Percentiles rank a stretch among this genome's conserved stretches.
Conservation (phyloP, 2,797 vertebrate genomes). For the Myiotriccus ornatus region DNA sequence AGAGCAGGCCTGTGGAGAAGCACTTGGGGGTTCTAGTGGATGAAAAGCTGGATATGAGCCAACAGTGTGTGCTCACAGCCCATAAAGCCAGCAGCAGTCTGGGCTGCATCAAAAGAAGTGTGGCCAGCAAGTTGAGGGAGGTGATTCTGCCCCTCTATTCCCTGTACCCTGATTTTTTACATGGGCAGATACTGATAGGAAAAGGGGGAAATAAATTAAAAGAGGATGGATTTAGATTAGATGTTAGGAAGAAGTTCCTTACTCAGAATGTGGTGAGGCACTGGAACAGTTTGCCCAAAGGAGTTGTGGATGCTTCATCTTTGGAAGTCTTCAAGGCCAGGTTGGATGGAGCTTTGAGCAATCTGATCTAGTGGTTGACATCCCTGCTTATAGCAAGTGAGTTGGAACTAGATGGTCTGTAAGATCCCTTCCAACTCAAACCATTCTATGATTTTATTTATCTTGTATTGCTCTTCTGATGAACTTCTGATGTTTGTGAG, state of each 20-base stretch:
- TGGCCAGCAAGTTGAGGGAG: neutral
- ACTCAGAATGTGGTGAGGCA: neutral
- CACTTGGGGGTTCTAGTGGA: neutral
- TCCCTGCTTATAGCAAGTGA: neutral
- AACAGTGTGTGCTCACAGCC: neutral
- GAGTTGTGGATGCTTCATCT: neutral
- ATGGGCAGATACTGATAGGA: neutral
- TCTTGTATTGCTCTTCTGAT: neutral
- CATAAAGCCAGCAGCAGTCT: neutral
- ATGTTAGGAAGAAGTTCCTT: neutral
- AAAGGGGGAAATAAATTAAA: neutral
- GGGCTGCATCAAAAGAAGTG: neutral
- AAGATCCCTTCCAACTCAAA: neutral
- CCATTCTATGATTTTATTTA: neutral
- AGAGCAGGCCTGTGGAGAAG: neutral
- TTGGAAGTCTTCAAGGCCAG: neutral
- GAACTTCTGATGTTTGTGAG: neutral
- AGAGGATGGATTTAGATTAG: neutral
- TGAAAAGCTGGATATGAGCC: neutral
- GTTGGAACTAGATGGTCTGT: neutral
- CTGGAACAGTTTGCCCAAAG: neutral
- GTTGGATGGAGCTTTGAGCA: neutral
- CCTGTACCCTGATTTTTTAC: neutral
- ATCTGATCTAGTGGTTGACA: neutral
- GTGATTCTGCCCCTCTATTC: neutral